Percentiles rank a stretch among this genome's conserved stretches.
phyloP scores from a whole-genome alignment of 2,797 vertebrate species.

The Mallotus villosus region DNA sequence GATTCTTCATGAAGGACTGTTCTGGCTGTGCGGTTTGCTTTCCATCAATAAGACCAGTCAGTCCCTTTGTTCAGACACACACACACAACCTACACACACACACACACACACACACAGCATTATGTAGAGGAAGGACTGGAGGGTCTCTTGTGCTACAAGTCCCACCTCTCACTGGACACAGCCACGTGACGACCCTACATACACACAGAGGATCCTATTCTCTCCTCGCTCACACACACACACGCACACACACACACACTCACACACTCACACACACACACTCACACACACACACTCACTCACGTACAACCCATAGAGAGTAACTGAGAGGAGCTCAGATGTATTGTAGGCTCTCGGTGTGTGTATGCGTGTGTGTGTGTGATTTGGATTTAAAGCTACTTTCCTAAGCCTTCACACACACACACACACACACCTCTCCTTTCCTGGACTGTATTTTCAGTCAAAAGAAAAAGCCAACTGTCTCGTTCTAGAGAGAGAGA shows the following conservation, averaged over 20 bases:
- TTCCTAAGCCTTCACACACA: slow-evolving; percentile 21
- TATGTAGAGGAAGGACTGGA: neutral
- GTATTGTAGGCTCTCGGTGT: slow-evolving; percentile 5
- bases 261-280: neutral
- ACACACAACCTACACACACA: neutral
- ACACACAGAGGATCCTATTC: neutral
- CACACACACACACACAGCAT: neutral
- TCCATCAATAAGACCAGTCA: neutral
- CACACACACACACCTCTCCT: too few species aligned
- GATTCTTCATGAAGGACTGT: neutral
- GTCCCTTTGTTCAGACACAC: neutral
- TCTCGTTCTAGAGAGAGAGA: neutral
- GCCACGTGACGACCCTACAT: neutral
- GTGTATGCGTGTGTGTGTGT: slow-evolving; percentile 13
- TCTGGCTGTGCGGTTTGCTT: slow-evolving; percentile 18
- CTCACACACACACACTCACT: neutral
- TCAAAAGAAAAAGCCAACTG: too few species aligned
- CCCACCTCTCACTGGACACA: neutral
- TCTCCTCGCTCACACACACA: neutral
- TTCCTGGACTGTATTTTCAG: too few species aligned
- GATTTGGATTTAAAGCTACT: slow-evolving; percentile 19
- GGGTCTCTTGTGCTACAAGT: neutral
- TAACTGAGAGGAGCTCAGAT: neutral
- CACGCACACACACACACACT: neutral
- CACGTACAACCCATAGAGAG: neutral